Conservation (phyloP, 2,888 invertebrate genomes). For the Protonemura montana region DNA sequence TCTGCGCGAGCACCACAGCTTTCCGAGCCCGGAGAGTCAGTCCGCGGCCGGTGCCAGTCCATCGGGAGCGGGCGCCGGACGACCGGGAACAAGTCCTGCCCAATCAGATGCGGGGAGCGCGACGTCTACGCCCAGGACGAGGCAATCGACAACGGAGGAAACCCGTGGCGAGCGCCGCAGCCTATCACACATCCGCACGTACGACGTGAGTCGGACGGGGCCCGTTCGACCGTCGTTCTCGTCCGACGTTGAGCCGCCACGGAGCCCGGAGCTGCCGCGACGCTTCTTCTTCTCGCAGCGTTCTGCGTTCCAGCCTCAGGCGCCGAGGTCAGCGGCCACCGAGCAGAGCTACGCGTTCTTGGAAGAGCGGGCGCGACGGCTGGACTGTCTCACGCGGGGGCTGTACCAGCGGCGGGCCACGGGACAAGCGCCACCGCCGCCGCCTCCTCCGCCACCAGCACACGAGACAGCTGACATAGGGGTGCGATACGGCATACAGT, state of each 20-base stretch:
- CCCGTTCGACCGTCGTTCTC: slow-evolving; percentile 38
- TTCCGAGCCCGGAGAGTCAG: neutral
- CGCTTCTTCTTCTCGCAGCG: slow-evolving; percentile 50
- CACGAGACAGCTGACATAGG: slow-evolving; percentile 47
- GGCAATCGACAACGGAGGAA: no score
- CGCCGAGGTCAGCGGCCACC: slow-evolving; percentile 38
- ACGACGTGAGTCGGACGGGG: slow-evolving; percentile 37
- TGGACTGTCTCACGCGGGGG: slow-evolving; percentile 15
- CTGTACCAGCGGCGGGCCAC: slow-evolving; percentile 20
- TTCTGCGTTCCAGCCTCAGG: slow-evolving; percentile 57
- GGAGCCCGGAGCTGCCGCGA: slow-evolving; percentile 44
- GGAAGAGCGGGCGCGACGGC: neutral
- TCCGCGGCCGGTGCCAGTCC: neutral
- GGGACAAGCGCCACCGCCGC: slow-evolving; percentile 7
- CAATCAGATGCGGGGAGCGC: no score
- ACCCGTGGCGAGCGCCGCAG: neutral
- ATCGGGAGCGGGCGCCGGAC: neutral
- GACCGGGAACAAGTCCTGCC: no score
- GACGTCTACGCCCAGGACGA: no score
- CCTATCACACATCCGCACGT: slow-evolving; percentile 36
- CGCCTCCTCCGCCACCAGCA: slow-evolving; percentile 37
- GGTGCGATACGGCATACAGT: slow-evolving; percentile 55
- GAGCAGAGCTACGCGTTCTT: neutral
- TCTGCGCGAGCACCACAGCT: neutral
- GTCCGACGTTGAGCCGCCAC: neutral